Base-by-base conservation (phyloP, 64 coral and sea anemone species). In the Stichodactyla helianthus region DNA sequence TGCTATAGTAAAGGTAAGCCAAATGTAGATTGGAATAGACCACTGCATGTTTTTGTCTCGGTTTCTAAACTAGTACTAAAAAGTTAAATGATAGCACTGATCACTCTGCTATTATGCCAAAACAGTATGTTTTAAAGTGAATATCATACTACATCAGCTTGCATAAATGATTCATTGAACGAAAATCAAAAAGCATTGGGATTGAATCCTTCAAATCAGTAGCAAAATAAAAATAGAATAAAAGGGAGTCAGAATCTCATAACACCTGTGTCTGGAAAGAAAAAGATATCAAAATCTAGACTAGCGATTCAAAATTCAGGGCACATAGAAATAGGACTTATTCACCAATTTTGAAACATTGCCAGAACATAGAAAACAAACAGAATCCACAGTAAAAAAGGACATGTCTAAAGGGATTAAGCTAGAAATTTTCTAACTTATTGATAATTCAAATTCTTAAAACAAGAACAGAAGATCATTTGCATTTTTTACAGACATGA, bases 401-500 rank as follows among this genome's bases (percentile, higher is more conserved):
- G 25, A 71, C 27, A 74, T 74, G 25, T 11, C 68, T 74, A 6
- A 14, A 20, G 78, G 26, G 78, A 54, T 81, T 52, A 20, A 81
- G 51, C 18, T 5, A 81, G 20, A 81, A 53, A 13, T 54, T 81
- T 54, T 18, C 62, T n/a, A 17, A 20, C 15, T 5, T 28, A 90
- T 90, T 90, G 85, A 90, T 90, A 83, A 90, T 90, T 90, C 82
- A 90, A 85, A 52, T 55, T 89, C 11, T 63, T 52, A 9, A 77
- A 76, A 62, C 51, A 31, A 90, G 76, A 16, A 52, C 70, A 20
- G 12, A 50, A 90, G 63, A 84, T 27, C 3, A 87, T 90, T 90
- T 85, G 71, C 89, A 90, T 90, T 85, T 85, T 90, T 85, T 55
- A 85, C 64, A 90, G 89, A 90, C 89, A 90, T 59, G 83, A 85